A percentile compares a stretch with the other conserved stretches of the same genome.
Conservation (phyloP, 2,113 vertebrate genomes). For the Oreotrochilus melanogaster region DNA sequence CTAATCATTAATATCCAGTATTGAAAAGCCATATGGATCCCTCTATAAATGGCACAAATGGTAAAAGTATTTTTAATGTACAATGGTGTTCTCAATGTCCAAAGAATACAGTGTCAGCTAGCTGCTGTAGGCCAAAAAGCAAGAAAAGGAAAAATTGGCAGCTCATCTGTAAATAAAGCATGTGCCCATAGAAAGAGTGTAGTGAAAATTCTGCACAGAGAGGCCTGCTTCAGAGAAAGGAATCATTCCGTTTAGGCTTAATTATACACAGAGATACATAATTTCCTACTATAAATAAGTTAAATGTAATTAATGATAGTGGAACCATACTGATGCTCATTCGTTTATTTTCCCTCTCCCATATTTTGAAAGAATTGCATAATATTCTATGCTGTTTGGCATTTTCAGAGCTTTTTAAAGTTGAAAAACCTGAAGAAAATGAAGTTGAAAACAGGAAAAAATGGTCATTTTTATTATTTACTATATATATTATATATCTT, state of each 20-base stretch:
- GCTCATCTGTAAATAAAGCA: slow-evolving; percentile 16
- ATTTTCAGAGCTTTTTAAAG: neutral
- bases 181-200: neutral
- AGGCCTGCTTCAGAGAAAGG: slow-evolving; percentile 33
- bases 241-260: neutral
- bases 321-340: neutral
- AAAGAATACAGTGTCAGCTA: neutral
- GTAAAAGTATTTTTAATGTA: neutral
- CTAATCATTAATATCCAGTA: neutral
- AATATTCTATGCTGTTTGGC: neutral
- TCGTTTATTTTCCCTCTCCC: neutral
- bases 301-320: neutral
- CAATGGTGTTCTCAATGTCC: neutral
- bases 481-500: neutral
- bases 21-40: neutral
- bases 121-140: neutral
- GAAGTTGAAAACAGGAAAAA: slow-evolving; percentile 1
- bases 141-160: slow-evolving; percentile 3
- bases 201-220: slow-evolving; percentile 16
- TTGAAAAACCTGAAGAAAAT: neutral
- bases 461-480: neutral
- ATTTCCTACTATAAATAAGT: neutral
- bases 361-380: neutral
- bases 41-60: neutral
- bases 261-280: neutral